A percentile compares a stretch with the other conserved stretches of the same genome.
Conservation (phyloP, 1,140 invertebrate species). For the Nymphalis io region DNA sequence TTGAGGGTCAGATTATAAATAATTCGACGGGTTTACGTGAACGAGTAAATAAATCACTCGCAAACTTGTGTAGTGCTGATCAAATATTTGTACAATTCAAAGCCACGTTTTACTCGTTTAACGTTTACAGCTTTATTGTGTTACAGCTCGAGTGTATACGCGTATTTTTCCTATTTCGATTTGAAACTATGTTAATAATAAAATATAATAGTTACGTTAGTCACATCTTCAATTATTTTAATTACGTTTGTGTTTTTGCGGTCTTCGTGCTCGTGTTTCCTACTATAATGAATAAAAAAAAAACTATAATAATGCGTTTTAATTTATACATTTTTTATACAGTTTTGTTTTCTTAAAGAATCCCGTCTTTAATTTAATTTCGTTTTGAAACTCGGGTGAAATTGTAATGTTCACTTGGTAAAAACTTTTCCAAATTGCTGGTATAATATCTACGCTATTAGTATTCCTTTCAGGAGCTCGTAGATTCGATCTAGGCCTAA, state of each 20-base stretch:
- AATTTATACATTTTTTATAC: too few relatives aligned
- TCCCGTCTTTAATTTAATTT: too few relatives aligned
- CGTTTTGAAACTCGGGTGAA: too few relatives aligned
- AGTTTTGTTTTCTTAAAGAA: too few relatives aligned
- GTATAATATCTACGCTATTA: background rate
- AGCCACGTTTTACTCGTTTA: background rate
- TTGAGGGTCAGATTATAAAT: conserved; percentile 18
- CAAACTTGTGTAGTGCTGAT: background rate
- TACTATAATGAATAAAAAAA: too few relatives aligned
- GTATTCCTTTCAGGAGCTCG: conserved; percentile 1
- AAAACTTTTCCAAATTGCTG: background rate
- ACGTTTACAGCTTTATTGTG: conserved; percentile 8
- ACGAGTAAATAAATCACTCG: conserved; percentile 17
- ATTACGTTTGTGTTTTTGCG: background rate
- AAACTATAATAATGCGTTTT: too few relatives aligned
- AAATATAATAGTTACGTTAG: background rate
- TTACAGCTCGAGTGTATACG: background rate
- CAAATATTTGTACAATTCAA: conserved; percentile 16
- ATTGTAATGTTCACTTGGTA: background rate
- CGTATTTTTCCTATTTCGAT: conserved; percentile 1
- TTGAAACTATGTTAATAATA: background rate
- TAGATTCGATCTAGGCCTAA: background rate
- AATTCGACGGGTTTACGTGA: conserved; percentile 12
- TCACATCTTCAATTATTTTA: background rate
- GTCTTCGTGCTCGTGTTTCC: background rate